phyloP scores from a whole-genome alignment of 2,797 vertebrate genomes.

The Ctenopoma kingsleyae region DNA sequence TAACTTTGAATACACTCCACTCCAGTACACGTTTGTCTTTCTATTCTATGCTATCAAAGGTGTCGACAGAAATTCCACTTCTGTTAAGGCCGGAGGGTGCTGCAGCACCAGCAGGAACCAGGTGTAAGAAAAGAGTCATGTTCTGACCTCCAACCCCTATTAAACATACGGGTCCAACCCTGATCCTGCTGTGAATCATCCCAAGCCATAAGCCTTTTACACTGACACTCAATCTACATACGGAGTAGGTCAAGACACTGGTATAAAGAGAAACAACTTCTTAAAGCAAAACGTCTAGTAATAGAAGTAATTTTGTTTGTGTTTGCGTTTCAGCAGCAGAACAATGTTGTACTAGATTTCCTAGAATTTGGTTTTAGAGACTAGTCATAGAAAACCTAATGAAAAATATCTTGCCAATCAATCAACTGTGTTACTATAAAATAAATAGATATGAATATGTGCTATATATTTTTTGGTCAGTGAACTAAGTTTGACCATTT shows the following conservation, averaged over 20 bases:
- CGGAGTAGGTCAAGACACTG: not conserved
- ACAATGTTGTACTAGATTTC: no score
- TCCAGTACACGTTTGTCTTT: not conserved
- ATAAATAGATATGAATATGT: no score
- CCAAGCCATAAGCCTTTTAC: constrained; percentile 26
- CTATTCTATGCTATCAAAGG: not conserved
- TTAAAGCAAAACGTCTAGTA: not conserved
- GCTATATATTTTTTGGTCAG: no score
- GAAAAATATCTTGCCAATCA: no score
- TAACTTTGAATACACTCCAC: not conserved
- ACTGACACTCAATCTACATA: constrained; percentile 28
- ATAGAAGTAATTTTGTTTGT: not conserved
- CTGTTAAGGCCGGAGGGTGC: not conserved
- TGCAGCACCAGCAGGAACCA: not conserved
- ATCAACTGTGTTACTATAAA: no score
- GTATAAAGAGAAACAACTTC: not conserved
- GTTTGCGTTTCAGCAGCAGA: no score
- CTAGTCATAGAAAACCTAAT: no score
- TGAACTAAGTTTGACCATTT: no score
- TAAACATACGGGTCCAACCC: constrained; percentile 12
- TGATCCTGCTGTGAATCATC: constrained; percentile 17
- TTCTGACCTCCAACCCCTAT: constrained; percentile 25
- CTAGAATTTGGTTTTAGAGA: no score
- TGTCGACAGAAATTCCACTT: not conserved
- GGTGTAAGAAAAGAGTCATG: constrained; percentile 11